Evolutionary conservation across 2,888 invertebrate species (phyloP).

Genomic region (Platycnemis pennipes): DNA sequence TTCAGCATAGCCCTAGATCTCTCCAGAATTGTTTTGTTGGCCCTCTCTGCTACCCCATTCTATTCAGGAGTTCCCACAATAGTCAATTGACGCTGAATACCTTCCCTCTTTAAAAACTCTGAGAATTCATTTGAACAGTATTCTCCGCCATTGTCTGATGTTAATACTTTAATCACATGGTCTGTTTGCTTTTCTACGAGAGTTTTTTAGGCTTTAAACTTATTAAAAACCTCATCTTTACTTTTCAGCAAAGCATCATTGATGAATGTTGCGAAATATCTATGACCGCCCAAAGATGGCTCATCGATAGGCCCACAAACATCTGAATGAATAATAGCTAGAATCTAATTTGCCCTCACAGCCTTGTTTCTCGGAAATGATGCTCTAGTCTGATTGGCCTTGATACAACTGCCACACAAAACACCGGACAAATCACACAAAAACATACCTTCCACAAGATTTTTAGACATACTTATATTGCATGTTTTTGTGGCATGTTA

Average conservation of each 20-base stretch:
- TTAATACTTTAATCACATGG: conserved; percentile 72
- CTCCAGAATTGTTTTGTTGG: no score
- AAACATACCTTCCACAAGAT: neutral
- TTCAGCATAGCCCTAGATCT: no score
- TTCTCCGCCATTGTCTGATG: conserved; percentile 74
- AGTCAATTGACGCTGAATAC: conserved; percentile 68
- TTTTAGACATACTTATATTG: neutral
- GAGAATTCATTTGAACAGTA: conserved; percentile 71
- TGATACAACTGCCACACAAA: conserved; percentile 18
- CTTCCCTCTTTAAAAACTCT: conserved; percentile 72
- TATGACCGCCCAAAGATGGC: conserved; percentile 62
- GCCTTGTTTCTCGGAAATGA: neutral
- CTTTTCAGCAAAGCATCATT: conserved; percentile 70
- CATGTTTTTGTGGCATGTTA: neutral
- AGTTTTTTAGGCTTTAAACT: conserved; percentile 72
- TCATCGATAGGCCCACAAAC: conserved; percentile 70
- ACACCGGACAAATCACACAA: neutral
- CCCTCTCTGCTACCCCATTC: conserved; percentile 21
- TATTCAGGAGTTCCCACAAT: neutral
- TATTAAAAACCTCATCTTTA: conserved; percentile 71
- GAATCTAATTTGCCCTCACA: neutral
- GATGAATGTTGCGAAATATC: conserved; percentile 70
- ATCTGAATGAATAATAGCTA: neutral
- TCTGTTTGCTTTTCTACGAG: conserved; percentile 71
- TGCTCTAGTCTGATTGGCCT: neutral